These are phyloP conservation scores for Fratercula arctica DNA, from an alignment of 2,797 vertebrate genomes.

Conservation along the genomic window DNA sequence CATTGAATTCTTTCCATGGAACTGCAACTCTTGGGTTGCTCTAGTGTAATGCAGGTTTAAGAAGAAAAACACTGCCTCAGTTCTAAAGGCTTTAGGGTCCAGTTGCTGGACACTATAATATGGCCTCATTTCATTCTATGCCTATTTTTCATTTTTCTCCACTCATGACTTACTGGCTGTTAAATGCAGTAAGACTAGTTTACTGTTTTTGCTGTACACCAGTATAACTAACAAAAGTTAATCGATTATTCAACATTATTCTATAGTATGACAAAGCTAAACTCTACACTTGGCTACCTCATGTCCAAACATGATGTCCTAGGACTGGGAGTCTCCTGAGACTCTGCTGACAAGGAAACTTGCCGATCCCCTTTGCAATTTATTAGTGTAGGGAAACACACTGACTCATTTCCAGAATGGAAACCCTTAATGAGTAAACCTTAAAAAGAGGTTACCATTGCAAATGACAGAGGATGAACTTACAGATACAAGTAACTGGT, in stretches of 20 bases:
- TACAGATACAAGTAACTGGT: constrained; percentile 29
- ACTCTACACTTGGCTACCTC: constrained; percentile 9
- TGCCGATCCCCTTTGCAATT: neutral
- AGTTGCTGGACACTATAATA: neutral
- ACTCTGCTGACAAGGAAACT: constrained; percentile 39
- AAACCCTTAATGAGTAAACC: constrained; percentile 24
- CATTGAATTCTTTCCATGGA: neutral
- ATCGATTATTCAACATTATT: constrained; percentile 10
- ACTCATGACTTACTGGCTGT: neutral
- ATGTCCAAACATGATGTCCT: neutral
- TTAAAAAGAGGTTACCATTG: neutral
- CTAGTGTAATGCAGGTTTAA: neutral
- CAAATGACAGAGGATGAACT: constrained; percentile 28
- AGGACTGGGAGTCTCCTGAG: constrained; percentile 7
- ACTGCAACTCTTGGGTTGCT: neutral
- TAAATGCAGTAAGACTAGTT: neutral
- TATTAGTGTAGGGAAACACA: constrained; percentile 29
- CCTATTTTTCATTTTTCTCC: neutral
- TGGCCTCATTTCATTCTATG: neutral
- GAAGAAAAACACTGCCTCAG: neutral
- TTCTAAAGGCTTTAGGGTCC: neutral
- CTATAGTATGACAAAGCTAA: neutral
- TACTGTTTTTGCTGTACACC: neutral
- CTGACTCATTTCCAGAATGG: neutral
- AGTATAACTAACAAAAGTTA: constrained; percentile 31